phyloP scores from a whole-genome alignment of 2,888 invertebrate species.

The Apeira syringaria region DNA sequence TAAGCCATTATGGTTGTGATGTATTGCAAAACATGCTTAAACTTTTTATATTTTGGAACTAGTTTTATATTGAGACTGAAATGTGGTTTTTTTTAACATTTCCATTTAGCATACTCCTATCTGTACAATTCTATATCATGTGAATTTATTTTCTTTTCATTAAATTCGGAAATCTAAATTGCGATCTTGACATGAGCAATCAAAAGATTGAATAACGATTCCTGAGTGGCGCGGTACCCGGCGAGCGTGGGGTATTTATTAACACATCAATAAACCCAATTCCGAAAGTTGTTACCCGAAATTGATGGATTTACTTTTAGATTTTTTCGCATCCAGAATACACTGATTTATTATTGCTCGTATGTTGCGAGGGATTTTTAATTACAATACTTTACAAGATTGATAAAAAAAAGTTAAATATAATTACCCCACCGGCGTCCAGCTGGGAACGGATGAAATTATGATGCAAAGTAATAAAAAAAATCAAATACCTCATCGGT shows the following conservation, averaged over 20 bases:
- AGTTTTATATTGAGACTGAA: too few relatives aligned
- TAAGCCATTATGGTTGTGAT: too few relatives aligned
- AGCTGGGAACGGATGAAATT: too few relatives aligned
- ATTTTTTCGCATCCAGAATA: background rate
- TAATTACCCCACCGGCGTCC: too few relatives aligned
- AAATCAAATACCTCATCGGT: too few relatives aligned
- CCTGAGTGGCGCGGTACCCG: background rate
- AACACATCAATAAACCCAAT: constrained; percentile 3
- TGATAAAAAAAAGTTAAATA: too few relatives aligned
- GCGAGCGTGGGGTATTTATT: constrained; percentile 2
- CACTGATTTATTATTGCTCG: background rate
- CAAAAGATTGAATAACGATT: constrained; percentile 8
- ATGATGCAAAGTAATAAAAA: too few relatives aligned
- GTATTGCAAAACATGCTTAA: too few relatives aligned
- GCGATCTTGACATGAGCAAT: constrained; percentile 5
- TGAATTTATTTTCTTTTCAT: constrained; percentile 4
- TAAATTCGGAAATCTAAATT: constrained; percentile 8
- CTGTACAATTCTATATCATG: too few relatives aligned
- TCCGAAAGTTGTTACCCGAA: constrained; percentile 6
- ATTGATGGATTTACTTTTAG: constrained; percentile 11
- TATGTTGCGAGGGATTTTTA: background rate
- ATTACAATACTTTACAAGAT: background rate
- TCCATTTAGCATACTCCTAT: too few relatives aligned
- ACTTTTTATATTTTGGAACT: too few relatives aligned
- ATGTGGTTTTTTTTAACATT: too few relatives aligned